Evolutionary conservation across 92 coral and sea anemone species (phyloP), one percentile per base, ranked within the genome.

Genomic region (Heteractis magnifica): DNA sequence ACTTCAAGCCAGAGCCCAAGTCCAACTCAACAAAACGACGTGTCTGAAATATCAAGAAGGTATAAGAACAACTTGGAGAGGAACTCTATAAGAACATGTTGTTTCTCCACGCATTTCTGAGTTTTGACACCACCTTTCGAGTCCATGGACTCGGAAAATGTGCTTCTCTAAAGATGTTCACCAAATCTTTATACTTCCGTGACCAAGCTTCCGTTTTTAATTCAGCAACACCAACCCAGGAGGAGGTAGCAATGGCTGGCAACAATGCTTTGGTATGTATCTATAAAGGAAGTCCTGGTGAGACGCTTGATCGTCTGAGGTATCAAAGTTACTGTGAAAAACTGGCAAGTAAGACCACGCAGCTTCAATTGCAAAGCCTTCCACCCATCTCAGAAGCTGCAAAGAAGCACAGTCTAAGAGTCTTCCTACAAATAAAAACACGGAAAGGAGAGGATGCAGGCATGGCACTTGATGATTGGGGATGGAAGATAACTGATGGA

Each of bases 351-450:
- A 82, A 52, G 68, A 83, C 80, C 14, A 68, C 79, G 4, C 81
- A 82, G 41, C 53, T 88, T 14, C 77, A 79, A 75, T 72, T 84
- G 1, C 72, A 78, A 48, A 89, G 56, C 71, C 87, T 89, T 1
- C 84, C 92, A 4, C 86, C 92, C 13, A 77, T 88, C 16, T 84
- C 92, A 6, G 87, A 83, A 55, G 89, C 92, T 9, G 85, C 90
- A 51, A 50, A 13, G 73, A 6, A 59, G 41, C 92, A 86, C 64
- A 71, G 84, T 71, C 71, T 77, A 71, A 77, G 92, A 53, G 84
- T 77, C 4, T 81, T 65, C 77, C 68, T 51, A 16, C 91, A 89
- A 53, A 80, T 89, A 21, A 26, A 68, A 53, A 71, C 76, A 58
- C 85, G 92, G 89, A 85, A 89, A 65, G 86, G 89, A 2, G 86